phyloP scores from a whole-genome alignment of 2,888 invertebrate genomes.

The Elysia crispata region DNA sequence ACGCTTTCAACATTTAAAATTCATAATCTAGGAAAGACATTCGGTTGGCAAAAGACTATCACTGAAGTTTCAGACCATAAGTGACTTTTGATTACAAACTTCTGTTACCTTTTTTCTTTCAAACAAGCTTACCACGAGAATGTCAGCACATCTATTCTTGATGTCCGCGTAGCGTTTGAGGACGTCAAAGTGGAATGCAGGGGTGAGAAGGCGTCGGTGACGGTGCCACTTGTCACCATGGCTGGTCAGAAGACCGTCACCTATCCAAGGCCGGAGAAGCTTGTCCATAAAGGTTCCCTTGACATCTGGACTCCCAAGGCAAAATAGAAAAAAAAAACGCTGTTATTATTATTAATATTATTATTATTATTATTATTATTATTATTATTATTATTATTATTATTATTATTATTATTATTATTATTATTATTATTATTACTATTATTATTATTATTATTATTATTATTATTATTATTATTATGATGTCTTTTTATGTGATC shows the following conservation, averaged over 20 bases:
- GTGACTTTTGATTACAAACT: too few species aligned
- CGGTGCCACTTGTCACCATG: slow-evolving; percentile 64
- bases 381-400: slow-evolving; percentile 36
- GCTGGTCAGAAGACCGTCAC: slow-evolving; percentile 65
- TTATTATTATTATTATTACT: slow-evolving; percentile 44
- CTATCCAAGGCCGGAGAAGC: slow-evolving; percentile 60
- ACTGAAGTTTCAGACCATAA: too few species aligned
- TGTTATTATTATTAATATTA: slow-evolving; percentile 5
- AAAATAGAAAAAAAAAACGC: slow-evolving; percentile 3
- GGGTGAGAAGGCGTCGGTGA: slow-evolving; percentile 66
- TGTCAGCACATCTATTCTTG: slow-evolving; percentile 61
- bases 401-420: slow-evolving; percentile 44
- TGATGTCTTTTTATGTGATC: too few species aligned
- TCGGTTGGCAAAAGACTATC: too few species aligned
- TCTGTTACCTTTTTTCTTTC: too few species aligned
- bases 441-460: too few species aligned
- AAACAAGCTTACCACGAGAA: slow-evolving; percentile 45
- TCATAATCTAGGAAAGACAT: too few species aligned
- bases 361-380: slow-evolving; percentile 14
- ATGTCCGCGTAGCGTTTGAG: slow-evolving; percentile 61
- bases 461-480: too few species aligned
- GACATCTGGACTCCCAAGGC: too few species aligned
- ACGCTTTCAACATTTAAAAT: too few species aligned
- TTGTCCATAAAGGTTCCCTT: too few species aligned
- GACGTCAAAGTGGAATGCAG: slow-evolving; percentile 70